Percentiles rank a stretch among this genome's conserved stretches.
phyloP scores from a whole-genome alignment of 2,113 vertebrate genomes.

The Phalacrocorax aristotelis region DNA sequence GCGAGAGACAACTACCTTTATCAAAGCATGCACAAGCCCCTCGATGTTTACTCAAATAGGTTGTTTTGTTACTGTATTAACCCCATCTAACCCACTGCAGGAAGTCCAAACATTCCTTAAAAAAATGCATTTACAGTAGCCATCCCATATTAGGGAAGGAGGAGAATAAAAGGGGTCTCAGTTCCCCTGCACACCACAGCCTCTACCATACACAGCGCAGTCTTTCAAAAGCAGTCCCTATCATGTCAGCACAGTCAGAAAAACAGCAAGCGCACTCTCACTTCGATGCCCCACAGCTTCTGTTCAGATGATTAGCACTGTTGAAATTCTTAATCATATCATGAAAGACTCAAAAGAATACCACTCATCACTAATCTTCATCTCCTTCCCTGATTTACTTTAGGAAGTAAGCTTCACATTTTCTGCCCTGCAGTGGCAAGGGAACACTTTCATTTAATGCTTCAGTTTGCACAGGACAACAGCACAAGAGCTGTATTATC shows the following conservation, averaged over 20 bases:
- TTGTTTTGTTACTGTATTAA: not conserved
- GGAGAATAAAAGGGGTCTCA: not conserved
- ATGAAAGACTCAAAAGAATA: not conserved
- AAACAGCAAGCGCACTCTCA: not conserved
- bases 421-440: not conserved
- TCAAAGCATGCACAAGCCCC: not conserved
- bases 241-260: not conserved
- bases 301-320: not conserved
- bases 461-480: not conserved
- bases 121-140: not conserved
- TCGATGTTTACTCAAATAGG: not conserved
- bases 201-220: not conserved
- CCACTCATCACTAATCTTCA: not conserved
- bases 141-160: not conserved
- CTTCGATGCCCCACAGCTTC: not conserved
- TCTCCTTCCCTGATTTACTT: not conserved
- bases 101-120: not conserved
- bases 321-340: fast-evolving
- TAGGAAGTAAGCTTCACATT: not conserved
- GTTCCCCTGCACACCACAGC: fast-evolving
- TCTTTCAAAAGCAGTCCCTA: not conserved
- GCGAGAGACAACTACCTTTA: not conserved
- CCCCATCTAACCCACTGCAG: not conserved
- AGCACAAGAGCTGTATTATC: not conserved
- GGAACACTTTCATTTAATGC: not conserved